These are phyloP conservation scores for Etheostoma nigrum DNA, from an alignment of 2,797 vertebrate species.

Conservation along the genomic window DNA sequence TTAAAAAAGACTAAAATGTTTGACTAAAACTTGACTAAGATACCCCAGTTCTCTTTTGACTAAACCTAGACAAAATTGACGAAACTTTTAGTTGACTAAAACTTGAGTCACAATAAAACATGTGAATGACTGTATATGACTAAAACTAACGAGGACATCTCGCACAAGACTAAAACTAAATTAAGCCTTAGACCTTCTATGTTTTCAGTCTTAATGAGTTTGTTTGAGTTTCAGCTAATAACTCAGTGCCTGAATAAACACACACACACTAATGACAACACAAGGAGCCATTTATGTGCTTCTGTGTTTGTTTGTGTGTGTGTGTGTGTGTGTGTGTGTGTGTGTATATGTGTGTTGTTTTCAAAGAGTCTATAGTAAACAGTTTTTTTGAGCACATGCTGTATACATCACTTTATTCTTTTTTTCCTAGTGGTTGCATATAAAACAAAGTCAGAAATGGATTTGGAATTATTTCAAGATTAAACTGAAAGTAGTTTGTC, in stretches of 20 bases:
- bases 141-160: too few species aligned
- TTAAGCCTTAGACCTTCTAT: conserved; percentile 36
- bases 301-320: conserved; percentile 19
- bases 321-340: conserved; percentile 15
- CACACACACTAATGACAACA: conserved; percentile 48
- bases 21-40: too few species aligned
- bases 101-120: too few species aligned
- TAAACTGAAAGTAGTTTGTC: conserved; percentile 42
- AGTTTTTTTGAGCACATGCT: conserved; percentile 29
- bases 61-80: too few species aligned
- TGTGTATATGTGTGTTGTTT: conserved; percentile 25
- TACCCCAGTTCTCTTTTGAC: too few species aligned
- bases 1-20: too few species aligned
- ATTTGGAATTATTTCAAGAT: conserved; percentile 32
- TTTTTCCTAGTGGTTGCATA: conserved; percentile 14
- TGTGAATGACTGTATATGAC: too few species aligned
- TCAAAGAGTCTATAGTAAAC: conserved; percentile 34
- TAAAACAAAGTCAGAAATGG: conserved; percentile 26
- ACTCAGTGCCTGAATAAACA: conserved; percentile 54
- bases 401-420: conserved; percentile 37
- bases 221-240: conserved; percentile 56
- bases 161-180: too few species aligned
- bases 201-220: conserved; percentile 50
- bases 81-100: too few species aligned
- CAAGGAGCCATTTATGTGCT: conserved; percentile 45